Evolutionary conservation across 1,140 invertebrate genomes (phyloP).

Genomic region (Stegodyphus dumicola): DNA sequence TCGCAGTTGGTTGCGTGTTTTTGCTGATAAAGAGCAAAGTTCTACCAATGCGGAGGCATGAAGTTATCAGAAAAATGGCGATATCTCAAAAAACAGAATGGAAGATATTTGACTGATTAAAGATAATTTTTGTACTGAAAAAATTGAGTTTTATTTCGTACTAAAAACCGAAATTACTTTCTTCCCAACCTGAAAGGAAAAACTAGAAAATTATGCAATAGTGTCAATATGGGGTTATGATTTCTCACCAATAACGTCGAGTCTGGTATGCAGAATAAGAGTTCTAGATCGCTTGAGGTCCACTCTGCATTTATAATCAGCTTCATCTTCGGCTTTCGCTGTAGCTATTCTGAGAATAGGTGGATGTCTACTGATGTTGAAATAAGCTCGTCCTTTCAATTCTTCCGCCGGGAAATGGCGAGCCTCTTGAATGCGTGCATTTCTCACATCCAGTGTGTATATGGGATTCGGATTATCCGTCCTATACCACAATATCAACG

Average conservation of each 20-base stretch:
- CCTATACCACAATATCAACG: slow-evolving; percentile 91
- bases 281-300: slow-evolving; percentile 91
- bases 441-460: slow-evolving; percentile 74
- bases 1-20: no score
- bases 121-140: no score
- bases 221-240: no score
- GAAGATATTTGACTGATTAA: no score
- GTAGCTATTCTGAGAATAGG: slow-evolving; percentile 82
- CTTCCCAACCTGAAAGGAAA: no score
- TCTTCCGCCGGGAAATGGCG: slow-evolving; percentile 58
- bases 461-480: slow-evolving; percentile 84
- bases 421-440: slow-evolving; percentile 24
- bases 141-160: no score
- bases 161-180: no score
- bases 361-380: slow-evolving; percentile 67
- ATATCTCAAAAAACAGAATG: no score
- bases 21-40: no score
- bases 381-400: slow-evolving; percentile 53
- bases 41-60: no score
- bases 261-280: slow-evolving; percentile 86
- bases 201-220: not conserved
- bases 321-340: slow-evolving; percentile 82
- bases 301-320: slow-evolving; percentile 88
- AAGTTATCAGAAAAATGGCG: no score
- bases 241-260: slow-evolving; percentile 90